Evolutionary conservation across 2,888 invertebrate genomes (phyloP).

Genomic region (Thysanoteuthis rhombus): DNA sequence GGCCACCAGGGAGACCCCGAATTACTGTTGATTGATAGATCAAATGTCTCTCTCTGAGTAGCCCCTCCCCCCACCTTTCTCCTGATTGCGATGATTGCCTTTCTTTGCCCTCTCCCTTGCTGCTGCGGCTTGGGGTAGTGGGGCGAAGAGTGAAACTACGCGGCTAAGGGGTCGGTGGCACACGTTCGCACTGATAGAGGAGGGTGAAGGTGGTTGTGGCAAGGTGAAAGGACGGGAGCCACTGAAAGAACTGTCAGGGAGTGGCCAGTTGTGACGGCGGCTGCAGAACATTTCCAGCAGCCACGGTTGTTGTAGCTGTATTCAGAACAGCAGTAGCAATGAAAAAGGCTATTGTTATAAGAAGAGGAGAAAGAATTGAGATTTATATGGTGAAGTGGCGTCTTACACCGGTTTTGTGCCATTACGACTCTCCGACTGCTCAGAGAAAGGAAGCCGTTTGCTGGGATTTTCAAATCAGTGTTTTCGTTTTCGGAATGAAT

Average conservation of each 20-base stretch:
- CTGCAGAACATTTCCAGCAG: neutral
- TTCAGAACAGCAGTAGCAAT: neutral
- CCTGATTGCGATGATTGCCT: neutral
- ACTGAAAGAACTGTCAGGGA: neutral
- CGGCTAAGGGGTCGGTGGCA: neutral
- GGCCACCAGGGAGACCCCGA: slow-evolving; percentile 14
- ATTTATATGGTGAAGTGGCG: neutral
- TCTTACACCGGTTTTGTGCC: neutral
- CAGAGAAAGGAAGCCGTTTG: neutral
- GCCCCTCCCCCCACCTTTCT: neutral
- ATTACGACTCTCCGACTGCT: neutral
- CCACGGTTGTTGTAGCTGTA: neutral
- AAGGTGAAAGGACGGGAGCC: too few relatives aligned
- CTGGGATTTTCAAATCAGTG: neutral
- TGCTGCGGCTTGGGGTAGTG: neutral
- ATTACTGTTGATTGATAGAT: slow-evolving; percentile 27
- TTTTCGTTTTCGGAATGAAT: neutral
- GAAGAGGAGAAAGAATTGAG: neutral
- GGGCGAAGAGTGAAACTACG: neutral
- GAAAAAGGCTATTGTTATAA: neutral
- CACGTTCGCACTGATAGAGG: neutral
- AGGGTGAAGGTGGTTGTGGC: too few relatives aligned
- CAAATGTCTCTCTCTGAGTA: slow-evolving; percentile 25
- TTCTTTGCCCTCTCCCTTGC: neutral
- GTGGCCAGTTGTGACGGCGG: neutral